A percentile compares a stretch with the other conserved stretches of the same genome.
These are phyloP conservation scores for Helicoverpa armigera DNA, from an alignment of 1,140 invertebrate species.

Conservation along the genomic window DNA sequence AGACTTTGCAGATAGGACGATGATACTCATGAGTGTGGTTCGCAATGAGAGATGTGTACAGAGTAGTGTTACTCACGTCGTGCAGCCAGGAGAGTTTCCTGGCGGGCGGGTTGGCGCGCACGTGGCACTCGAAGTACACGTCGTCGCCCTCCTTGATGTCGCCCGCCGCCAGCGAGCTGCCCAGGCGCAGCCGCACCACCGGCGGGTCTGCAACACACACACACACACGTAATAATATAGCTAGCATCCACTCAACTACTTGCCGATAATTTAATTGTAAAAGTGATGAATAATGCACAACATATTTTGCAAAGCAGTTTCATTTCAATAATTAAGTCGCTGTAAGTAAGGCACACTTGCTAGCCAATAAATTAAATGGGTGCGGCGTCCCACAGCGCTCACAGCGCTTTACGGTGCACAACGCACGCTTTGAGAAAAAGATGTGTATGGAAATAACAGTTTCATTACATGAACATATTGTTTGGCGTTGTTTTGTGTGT, in stretches of 20 bases:
- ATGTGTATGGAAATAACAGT: background rate
- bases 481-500: background rate
- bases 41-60: background rate
- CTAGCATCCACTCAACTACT: background rate
- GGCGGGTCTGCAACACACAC: conserved; percentile 91
- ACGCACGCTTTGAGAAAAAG: conserved; percentile 9
- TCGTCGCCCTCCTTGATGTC: conserved; percentile 97
- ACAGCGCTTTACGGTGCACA: background rate
- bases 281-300: background rate
- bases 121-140: conserved; percentile 97
- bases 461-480: background rate
- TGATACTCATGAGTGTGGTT: background rate
- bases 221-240: background rate
- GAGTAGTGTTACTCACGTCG: conserved; percentile 89
- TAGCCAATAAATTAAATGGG: conserved; percentile 20
- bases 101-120: conserved; percentile 94
- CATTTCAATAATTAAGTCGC: conserved; percentile 27
- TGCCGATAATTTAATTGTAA: background rate
- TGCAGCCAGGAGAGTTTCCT: conserved; percentile 95
- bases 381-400: background rate
- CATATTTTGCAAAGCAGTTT: conserved; percentile 3
- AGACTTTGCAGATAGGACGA: background rate
- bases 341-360: conserved; percentile 9
- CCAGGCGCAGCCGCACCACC: conserved; percentile 92
- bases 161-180: conserved; percentile 93